Conservation (phyloP, 2,888 invertebrate species). For the Tiliacea citrago region DNA sequence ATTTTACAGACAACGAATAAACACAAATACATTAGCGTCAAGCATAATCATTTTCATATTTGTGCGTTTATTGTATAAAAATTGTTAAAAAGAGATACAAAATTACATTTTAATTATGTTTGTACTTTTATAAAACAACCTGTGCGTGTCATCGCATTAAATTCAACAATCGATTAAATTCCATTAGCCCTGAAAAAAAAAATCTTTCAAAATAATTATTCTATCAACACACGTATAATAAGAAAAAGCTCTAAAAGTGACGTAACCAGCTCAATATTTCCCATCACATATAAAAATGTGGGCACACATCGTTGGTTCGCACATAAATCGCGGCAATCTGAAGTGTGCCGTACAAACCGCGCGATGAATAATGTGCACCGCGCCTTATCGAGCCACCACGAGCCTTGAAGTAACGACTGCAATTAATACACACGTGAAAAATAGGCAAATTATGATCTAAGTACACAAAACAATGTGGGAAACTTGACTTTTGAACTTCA, state of each 20-base stretch:
- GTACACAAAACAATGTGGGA: background rate
- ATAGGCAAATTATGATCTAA: constrained; percentile 14
- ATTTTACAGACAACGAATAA: too few species aligned
- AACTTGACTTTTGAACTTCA: background rate
- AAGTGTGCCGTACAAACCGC: constrained; percentile 49
- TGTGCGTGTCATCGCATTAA: background rate
- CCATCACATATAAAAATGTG: constrained; percentile 28
- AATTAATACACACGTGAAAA: constrained; percentile 60
- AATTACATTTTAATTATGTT: constrained; percentile 13
- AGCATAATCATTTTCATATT: background rate
- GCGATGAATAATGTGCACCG: constrained; percentile 57
- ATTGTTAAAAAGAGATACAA: background rate
- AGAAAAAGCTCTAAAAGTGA: background rate
- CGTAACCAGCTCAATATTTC: constrained; percentile 32
- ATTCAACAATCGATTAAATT: background rate
- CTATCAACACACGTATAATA: background rate
- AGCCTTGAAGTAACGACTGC: constrained; percentile 53
- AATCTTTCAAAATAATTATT: background rate
- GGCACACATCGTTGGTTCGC: constrained; percentile 31
- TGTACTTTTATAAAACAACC: background rate
- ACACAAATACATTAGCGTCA: background rate
- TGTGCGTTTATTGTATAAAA: background rate
- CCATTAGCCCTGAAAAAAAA: background rate
- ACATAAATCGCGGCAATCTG: constrained; percentile 64
- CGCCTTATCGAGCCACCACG: constrained; percentile 53